Evolutionary conservation across 2,888 invertebrate species (phyloP).

Genomic region (Hyles lineata): DNA sequence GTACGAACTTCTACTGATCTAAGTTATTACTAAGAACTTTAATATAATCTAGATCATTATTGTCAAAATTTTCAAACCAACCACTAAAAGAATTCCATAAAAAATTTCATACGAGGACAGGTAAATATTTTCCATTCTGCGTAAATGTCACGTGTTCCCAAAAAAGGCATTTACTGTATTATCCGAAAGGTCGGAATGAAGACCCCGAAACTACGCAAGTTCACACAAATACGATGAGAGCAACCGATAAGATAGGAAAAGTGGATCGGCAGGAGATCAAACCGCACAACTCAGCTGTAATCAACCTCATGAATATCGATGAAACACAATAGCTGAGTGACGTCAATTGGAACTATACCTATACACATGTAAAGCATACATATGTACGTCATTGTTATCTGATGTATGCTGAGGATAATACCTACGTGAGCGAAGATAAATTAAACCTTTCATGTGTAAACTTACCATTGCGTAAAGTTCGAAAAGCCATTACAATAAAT

Average conservation of each 20-base stretch:
- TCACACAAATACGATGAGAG: constrained; percentile 24
- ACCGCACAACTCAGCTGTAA: constrained; percentile 21
- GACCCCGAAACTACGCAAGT: constrained; percentile 7
- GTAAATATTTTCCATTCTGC: background rate
- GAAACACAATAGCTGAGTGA: constrained; percentile 24
- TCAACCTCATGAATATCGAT: constrained; percentile 20
- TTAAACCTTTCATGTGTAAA: constrained; percentile 4
- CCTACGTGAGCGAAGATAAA: constrained; percentile 9
- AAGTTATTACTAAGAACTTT: too few species aligned
- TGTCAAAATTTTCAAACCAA: too few species aligned
- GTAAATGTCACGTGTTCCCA: background rate
- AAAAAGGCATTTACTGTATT: constrained; percentile 7
- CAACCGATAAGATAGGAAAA: constrained; percentile 15
- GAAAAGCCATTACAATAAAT: constrained; percentile 5
- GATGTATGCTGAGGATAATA: background rate
- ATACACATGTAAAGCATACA: background rate
- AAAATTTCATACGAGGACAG: too few species aligned
- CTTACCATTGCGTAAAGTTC: background rate
- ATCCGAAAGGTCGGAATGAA: background rate
- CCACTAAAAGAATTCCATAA: too few species aligned
- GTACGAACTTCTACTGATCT: too few species aligned
- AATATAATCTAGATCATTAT: too few species aligned
- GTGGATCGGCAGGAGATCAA: constrained; percentile 11
- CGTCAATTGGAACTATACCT: constrained; percentile 3
- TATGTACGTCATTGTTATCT: constrained; percentile 13